Evolutionary conservation across 2,797 vertebrate genomes (phyloP), one percentile per base, ranked within the genome.

Genomic region (Discoglossus pictus): DNA sequence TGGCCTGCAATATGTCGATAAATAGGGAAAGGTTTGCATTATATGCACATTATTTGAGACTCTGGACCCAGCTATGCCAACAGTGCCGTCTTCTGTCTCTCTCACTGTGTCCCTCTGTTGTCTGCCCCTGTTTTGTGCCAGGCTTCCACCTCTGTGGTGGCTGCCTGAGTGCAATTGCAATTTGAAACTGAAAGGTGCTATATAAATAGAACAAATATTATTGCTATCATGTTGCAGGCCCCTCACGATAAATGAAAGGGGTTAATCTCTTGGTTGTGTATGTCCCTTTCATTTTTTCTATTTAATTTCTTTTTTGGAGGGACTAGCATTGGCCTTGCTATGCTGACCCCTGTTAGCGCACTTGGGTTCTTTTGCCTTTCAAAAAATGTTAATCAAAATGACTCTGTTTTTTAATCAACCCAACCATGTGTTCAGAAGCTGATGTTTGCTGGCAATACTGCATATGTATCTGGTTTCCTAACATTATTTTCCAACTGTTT

Each of bases 131-230:
- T 31, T 31, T 39, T 25, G 25, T 24, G 20, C 51, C 40, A 51
- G 48, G 56, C 34, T 47, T 62, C 34, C 35, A 39, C 23, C 55
- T 35, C 38, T 40, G 20, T 25, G 40, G 34, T 38, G 31, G 39
- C 39, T 42, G 59, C 18, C 52, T 10, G 35, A 55, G 60, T 50
- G 60, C 60, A 23, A 23, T 23, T 56, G 59, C 43, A 21, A 55
- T 60, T 35, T 44, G 47, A 38, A 44, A 20, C 36, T 34, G 61
- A 71, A 64, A 51, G 68, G 68, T 71, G 68, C 68, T 71, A 71
- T 71, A 64, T 40, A 55, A 42, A 61, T 53, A 62, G 44, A 63
- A 62, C 6, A 17, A 15, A 42, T 24, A n/a, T 63, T 31, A 13
- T 61, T 52, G 2, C 16, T 39, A 15, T 65, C 16, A 52, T 64